These are phyloP conservation scores for Capromys pilorides DNA, from an alignment of 2,797 vertebrate genomes.

Conservation along the genomic window DNA sequence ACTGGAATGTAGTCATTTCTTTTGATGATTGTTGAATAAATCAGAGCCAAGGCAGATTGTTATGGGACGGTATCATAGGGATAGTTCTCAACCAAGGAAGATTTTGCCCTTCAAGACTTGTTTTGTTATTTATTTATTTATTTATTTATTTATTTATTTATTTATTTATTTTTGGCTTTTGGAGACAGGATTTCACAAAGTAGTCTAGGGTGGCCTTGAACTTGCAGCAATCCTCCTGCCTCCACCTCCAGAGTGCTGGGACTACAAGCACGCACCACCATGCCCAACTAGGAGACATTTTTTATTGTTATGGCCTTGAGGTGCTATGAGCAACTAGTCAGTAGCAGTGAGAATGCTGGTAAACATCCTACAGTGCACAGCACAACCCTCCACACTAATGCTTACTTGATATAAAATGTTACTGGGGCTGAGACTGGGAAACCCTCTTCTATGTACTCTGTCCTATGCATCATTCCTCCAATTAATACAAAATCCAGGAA, in stretches of 20 bases:
- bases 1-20: neutral
- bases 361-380: neutral
- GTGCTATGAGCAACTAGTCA: neutral
- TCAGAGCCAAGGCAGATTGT: neutral
- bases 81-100: neutral
- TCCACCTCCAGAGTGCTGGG: no score
- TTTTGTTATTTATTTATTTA: no score
- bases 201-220: neutral
- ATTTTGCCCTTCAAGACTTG: no score
- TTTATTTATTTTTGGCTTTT: no score
- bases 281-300: neutral
- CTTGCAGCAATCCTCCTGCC: neutral
- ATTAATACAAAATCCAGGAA: slow-evolving; percentile 10
- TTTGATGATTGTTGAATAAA: slow-evolving; percentile 58
- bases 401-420: neutral
- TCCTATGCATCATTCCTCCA: neutral
- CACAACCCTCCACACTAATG: neutral
- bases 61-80: neutral
- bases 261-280: neutral
- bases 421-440: neutral
- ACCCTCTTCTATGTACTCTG: neutral
- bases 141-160: no score
- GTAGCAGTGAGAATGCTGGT: neutral
- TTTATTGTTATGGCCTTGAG: neutral
- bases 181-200: neutral